A percentile compares a stretch with the other conserved stretches of the same genome.
phyloP scores from a whole-genome alignment of 2,888 invertebrate genomes.

The Dryococelus australis region DNA sequence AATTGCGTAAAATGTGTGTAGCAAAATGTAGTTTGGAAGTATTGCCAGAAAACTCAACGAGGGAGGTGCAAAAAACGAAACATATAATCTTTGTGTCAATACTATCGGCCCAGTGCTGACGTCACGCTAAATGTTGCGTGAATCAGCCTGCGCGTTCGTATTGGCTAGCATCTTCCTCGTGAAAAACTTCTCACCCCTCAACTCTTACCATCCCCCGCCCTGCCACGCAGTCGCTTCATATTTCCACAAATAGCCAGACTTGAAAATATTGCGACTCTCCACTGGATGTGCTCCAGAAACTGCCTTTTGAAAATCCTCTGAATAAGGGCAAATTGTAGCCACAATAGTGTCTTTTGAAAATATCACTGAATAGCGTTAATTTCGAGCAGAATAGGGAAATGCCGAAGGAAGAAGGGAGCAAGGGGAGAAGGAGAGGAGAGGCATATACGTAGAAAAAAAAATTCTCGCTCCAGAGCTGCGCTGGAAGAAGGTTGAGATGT shows the following conservation, averaged over 20 bases:
- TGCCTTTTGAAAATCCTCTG: slow-evolving; percentile 48
- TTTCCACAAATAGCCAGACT: slow-evolving; percentile 23
- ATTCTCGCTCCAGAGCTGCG: background rate
- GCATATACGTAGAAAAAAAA: slow-evolving; percentile 20
- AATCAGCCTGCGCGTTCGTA: background rate
- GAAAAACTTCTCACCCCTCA: background rate
- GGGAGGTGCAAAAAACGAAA: too few species aligned
- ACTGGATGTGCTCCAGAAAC: slow-evolving; percentile 32
- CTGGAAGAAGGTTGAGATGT: slow-evolving; percentile 29
- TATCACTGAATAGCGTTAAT: slow-evolving; percentile 50
- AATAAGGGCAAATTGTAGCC: slow-evolving; percentile 49
- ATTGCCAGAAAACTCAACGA: too few species aligned
- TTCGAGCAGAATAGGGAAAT: slow-evolving; percentile 47
- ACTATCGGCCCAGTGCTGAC: background rate
- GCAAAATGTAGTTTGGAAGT: too few species aligned
- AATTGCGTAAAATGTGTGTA: too few species aligned
- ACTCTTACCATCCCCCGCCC: background rate
- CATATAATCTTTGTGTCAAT: too few species aligned
- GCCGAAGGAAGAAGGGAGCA: slow-evolving; percentile 35
- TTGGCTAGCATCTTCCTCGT: background rate
- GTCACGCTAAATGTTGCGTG: background rate
- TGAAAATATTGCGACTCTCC: slow-evolving; percentile 26
- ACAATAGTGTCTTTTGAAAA: slow-evolving; percentile 50
- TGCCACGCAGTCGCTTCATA: background rate
- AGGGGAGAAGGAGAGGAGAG: slow-evolving; percentile 23